Evolutionary conservation across 2,888 invertebrate genomes (phyloP).

Genomic region (Stenichneumon culpator): DNA sequence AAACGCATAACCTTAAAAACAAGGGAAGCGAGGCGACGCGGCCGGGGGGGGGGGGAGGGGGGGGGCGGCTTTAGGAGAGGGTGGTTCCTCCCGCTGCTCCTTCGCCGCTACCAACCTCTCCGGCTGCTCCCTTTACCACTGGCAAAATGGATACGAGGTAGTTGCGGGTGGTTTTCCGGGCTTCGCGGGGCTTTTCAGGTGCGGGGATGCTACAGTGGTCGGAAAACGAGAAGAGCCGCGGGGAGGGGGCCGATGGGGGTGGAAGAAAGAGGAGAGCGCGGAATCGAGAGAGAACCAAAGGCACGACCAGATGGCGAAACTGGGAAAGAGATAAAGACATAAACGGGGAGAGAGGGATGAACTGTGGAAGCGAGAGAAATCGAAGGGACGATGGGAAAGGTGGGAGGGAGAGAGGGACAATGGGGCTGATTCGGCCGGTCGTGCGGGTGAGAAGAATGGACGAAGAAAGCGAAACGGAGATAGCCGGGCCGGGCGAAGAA

Average conservation of each 20-base stretch:
- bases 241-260: not conserved
- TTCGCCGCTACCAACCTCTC: constrained; percentile 5
- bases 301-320: constrained; percentile 30
- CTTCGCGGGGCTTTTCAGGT: constrained; percentile 44
- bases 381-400: constrained; percentile 13
- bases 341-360: constrained; percentile 40
- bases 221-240: constrained; percentile 53
- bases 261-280: constrained; percentile 2
- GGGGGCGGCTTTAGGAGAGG: constrained; percentile 27
- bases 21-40: constrained; percentile 72
- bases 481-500: not conserved
- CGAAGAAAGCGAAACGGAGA: constrained; percentile 17
- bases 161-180: constrained; percentile 38
- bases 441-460: constrained; percentile 41
- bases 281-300: constrained; percentile 41
- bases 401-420: constrained; percentile 14
- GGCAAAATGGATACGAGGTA: constrained; percentile 13
- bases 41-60: not conserved
- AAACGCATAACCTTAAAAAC: constrained; percentile 83
- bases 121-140: constrained; percentile 35
- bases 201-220: constrained; percentile 42
- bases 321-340: constrained; percentile 52
- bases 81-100: constrained; percentile 28
- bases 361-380: constrained; percentile 35
- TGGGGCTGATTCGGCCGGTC: constrained; percentile 44